Base-by-base conservation (phyloP, 2,888 invertebrate genomes). In the Conistra vaccinii region DNA sequence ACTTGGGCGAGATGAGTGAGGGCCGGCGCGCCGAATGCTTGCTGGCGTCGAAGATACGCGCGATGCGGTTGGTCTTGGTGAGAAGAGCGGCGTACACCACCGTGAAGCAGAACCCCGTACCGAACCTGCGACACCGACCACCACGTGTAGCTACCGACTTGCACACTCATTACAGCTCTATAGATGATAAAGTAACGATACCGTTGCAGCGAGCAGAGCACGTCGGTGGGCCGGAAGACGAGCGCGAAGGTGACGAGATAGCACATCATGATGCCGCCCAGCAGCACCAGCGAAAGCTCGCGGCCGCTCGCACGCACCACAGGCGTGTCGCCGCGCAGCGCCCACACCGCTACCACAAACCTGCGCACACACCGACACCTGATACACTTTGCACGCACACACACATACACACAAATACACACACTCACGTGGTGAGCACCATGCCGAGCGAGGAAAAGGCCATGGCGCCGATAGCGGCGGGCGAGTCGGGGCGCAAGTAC, bases 61-160 rank as follows among this genome's bases (percentile, higher is more conserved):
- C 98, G 84, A 99, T 99, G 76, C 99, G 97, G 95, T 99, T 99
- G 10, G 99, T 99, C 96, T 99, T 99, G 32, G 99, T 99, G 73
- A 99, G 97, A 39, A 99, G 97, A 4, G 99, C 99, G 0, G 99
- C 99, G 95, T 99, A 99, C 72, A 99, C 99, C 62, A 99, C 98
- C 2, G 99, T 98, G 96, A 99, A 99, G 91, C 99, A 99, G 92
- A 99, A 98, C 2, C 99, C 99, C 0, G 99, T 98, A 20, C 98
- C 97, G 89, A 98, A 98, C 89, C 98, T 98, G 89, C 4, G 61
- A 67, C 10, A 62, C 10, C 39, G 23, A 71, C 10, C 6, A 10
- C n/a, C 3, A 17, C 69, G n/a, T 69, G 48, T 69, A 62, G 26
- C 70, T 23, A 39, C 17, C 4, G 35, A 65, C 23, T 20, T 5